A percentile compares a stretch with the other conserved stretches of the same genome.
phyloP scores from a whole-genome alignment of 2,888 invertebrate species.

The Acrobasis repandana region DNA sequence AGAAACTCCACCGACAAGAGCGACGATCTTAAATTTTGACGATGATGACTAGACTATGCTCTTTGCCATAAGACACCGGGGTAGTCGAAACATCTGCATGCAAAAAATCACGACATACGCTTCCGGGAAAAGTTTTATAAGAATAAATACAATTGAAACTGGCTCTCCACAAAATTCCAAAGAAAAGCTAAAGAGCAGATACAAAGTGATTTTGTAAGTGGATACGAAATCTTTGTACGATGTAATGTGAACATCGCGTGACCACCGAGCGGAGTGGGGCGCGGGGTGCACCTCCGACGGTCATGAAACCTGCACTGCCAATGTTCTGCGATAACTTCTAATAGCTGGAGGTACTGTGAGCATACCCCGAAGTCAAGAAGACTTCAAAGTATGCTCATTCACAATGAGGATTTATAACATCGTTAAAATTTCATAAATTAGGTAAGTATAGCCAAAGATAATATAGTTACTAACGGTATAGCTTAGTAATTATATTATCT shows the following conservation, averaged over 20 bases:
- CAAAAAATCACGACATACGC: too few species aligned
- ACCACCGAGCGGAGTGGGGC: conserved; percentile 53
- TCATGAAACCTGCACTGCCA: conserved; percentile 56
- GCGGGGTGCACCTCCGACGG: conserved; percentile 37
- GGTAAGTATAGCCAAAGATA: too few species aligned
- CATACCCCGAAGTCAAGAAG: not conserved
- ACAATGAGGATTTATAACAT: too few species aligned
- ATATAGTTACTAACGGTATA: too few species aligned
- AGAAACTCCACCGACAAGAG: too few species aligned
- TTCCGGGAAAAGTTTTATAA: too few species aligned
- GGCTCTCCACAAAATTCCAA: conserved; percentile 23
- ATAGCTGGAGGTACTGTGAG: conserved; percentile 1
- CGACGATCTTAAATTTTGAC: too few species aligned
- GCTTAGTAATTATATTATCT: too few species aligned
- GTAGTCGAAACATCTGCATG: too few species aligned
- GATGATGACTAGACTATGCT: too few species aligned
- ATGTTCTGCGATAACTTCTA: conserved; percentile 29
- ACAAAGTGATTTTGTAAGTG: conserved; percentile 78
- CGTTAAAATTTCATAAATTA: too few species aligned
- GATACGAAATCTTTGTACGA: conserved; percentile 70
- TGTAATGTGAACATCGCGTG: conserved; percentile 77
- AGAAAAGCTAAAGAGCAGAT: conserved; percentile 55
- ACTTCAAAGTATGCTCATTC: not conserved
- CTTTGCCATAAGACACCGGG: too few species aligned
- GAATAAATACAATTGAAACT: not conserved